Evolutionary conservation across 1,140 invertebrate species (phyloP).

Genomic region (Papilio machaon): DNA sequence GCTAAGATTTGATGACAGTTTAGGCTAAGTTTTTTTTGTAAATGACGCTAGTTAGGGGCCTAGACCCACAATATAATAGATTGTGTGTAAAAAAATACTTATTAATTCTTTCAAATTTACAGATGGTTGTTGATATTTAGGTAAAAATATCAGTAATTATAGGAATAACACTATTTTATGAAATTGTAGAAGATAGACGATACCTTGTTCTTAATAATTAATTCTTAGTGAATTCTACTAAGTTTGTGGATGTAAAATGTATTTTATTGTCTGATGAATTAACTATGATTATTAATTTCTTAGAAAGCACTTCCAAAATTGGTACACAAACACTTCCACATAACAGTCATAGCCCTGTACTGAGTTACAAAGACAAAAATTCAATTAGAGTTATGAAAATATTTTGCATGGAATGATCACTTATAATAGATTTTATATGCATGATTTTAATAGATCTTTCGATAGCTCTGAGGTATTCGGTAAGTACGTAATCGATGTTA

Average conservation of each 20-base stretch:
- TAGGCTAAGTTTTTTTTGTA: constrained; percentile 53
- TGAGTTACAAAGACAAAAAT: constrained; percentile 26
- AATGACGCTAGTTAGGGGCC: constrained; percentile 61
- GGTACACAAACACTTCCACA: constrained; percentile 70
- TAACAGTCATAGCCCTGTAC: constrained; percentile 62
- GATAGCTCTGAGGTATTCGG: constrained; percentile 46
- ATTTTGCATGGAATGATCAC: constrained; percentile 31
- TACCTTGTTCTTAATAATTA: neutral
- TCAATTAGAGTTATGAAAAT: constrained; percentile 25
- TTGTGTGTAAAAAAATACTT: constrained; percentile 60
- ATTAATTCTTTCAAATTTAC: constrained; percentile 73
- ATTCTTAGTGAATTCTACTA: constrained; percentile 6
- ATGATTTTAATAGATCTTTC: constrained; percentile 37
- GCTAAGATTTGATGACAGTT: constrained; percentile 45
- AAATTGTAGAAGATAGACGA: constrained; percentile 39
- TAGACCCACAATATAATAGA: constrained; percentile 67
- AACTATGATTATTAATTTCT: constrained; percentile 48
- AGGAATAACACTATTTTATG: constrained; percentile 43
- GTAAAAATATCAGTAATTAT: constrained; percentile 75
- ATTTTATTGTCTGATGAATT: constrained; percentile 33
- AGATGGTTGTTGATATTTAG: constrained; percentile 80
- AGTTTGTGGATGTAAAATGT: constrained; percentile 26
- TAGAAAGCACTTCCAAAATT: constrained; percentile 68
- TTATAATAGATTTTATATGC: constrained; percentile 10
- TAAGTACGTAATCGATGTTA: constrained; percentile 64